These are phyloP conservation scores for Aeoliscus strigatus DNA, from an alignment of 2,797 vertebrate genomes.

Conservation along the genomic window DNA sequence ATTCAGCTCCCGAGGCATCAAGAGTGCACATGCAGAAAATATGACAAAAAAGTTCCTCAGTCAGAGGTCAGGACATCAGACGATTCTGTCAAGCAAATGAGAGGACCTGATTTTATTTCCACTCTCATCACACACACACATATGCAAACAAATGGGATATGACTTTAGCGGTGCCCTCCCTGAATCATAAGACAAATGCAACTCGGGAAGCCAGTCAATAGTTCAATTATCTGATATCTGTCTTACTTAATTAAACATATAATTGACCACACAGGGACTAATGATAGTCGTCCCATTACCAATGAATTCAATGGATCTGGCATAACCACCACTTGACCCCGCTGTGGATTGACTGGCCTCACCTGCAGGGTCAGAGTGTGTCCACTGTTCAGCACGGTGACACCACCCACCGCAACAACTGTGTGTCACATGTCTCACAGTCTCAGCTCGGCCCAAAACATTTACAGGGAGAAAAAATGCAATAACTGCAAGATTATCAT, in stretches of 20 bases:
- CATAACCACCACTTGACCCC: constrained; percentile 65
- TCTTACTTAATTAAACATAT: constrained; percentile 72
- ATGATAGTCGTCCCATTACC: constrained; percentile 62
- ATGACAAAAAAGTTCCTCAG: constrained; percentile 22
- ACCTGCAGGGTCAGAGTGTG: constrained; percentile 53
- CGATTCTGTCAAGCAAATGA: constrained; percentile 25
- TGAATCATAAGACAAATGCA: constrained; percentile 54
- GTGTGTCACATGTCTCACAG: constrained; percentile 23
- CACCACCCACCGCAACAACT: constrained; percentile 18
- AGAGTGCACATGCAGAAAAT: constrained; percentile 12
- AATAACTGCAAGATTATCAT: constrained; percentile 73
- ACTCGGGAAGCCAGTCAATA: constrained; percentile 58
- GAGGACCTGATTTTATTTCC: constrained; percentile 27
- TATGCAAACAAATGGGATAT: constrained; percentile 23
- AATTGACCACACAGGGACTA: constrained; percentile 60
- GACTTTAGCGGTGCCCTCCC: constrained; percentile 11
- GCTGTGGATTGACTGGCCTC: constrained; percentile 46
- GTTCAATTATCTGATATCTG: constrained; percentile 70
- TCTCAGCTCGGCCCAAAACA: constrained; percentile 59
- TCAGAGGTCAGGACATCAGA: constrained; percentile 31
- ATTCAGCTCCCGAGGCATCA: constrained; percentile 27
- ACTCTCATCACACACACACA: constrained; percentile 20
- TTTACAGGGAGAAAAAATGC: constrained; percentile 67
- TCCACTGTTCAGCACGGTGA: constrained; percentile 39
- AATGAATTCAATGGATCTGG: constrained; percentile 57